Percentiles rank a stretch among this genome's conserved stretches.
These are phyloP conservation scores for Andinoacara biseriatus DNA, from an alignment of 2,113 vertebrate genomes.

Conservation along the genomic window DNA sequence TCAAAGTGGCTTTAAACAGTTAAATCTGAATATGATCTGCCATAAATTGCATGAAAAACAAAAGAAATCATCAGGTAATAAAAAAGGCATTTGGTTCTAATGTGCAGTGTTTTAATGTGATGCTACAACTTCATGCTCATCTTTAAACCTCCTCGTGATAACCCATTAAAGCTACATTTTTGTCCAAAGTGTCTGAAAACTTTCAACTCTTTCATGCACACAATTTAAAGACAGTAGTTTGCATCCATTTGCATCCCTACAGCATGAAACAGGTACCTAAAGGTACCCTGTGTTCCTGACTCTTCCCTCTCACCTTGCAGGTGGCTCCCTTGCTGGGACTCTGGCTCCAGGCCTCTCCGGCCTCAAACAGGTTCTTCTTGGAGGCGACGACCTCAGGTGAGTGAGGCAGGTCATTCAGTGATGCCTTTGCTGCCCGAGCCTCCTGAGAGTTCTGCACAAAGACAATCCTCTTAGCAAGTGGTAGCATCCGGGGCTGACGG, in stretches of 20 bases:
- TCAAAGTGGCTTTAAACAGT: neutral
- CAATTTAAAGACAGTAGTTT: neutral
- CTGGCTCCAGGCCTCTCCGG: conserved; percentile 83
- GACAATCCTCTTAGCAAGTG: neutral
- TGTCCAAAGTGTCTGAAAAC: too few species aligned
- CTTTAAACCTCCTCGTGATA: neutral
- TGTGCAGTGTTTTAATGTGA: neutral
- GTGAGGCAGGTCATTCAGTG: conserved; percentile 82
- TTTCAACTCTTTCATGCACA: too few species aligned
- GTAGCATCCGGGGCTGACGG: neutral
- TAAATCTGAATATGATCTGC: neutral
- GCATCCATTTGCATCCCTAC: neutral
- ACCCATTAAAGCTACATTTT: neutral
- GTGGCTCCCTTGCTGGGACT: conserved; percentile 64
- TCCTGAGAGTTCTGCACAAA: conserved; percentile 81
- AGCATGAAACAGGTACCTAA: neutral
- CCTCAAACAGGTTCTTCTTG: conserved; percentile 91
- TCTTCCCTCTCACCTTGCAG: conserved; percentile 81
- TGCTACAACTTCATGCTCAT: neutral
- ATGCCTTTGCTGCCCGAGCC: conserved; percentile 74
- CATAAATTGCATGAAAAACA: accelerated
- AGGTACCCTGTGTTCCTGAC: neutral
- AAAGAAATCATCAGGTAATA: neutral
- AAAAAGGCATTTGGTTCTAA: neutral
- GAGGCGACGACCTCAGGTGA: conserved; percentile 84